Conservation (phyloP, 2,888 invertebrate genomes). For the Eledone cirrhosa region DNA sequence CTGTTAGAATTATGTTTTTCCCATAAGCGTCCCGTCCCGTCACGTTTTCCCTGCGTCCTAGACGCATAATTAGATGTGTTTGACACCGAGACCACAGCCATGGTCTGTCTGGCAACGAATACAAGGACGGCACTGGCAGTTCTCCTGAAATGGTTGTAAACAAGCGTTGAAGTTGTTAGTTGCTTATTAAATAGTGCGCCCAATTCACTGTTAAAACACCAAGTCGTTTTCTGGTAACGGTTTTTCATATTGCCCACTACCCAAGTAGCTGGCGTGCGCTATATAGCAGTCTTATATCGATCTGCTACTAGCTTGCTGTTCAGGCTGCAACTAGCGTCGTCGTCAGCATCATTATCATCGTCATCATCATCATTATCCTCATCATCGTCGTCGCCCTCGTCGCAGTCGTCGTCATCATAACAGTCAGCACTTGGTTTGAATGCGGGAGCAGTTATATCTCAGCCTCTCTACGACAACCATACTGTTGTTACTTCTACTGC, state of each 20-base stretch:
- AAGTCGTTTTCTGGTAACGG: conserved; percentile 27
- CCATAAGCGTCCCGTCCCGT: conserved; percentile 22
- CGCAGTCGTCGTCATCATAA: no score
- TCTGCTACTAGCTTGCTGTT: conserved; percentile 11
- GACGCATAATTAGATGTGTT: conserved; percentile 23
- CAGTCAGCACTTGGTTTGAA: not conserved
- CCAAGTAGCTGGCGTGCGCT: conserved; percentile 11
- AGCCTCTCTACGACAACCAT: no score
- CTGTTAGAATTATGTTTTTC: conserved; percentile 25
- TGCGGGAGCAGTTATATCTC: not conserved
- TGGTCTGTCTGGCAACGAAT: conserved; percentile 17
- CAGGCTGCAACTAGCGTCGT: not conserved
- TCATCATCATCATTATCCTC: not conserved
- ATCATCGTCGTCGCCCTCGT: no score
- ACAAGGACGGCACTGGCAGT: conserved; percentile 7
- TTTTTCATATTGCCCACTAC: conserved; percentile 27
- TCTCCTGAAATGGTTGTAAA: conserved; percentile 22
- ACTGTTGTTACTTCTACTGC: no score
- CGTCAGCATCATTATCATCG: not conserved
- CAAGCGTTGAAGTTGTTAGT: conserved; percentile 22
- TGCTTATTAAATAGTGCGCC: conserved; percentile 25
- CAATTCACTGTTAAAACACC: conserved; percentile 25
- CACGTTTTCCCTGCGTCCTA: conserved; percentile 27
- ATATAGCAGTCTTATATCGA: conserved; percentile 22
- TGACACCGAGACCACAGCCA: conserved; percentile 28